Percentiles rank a stretch among this genome's conserved stretches.
phyloP scores from a whole-genome alignment of 2,113 vertebrate genomes.

The Pteronura brasiliensis region DNA sequence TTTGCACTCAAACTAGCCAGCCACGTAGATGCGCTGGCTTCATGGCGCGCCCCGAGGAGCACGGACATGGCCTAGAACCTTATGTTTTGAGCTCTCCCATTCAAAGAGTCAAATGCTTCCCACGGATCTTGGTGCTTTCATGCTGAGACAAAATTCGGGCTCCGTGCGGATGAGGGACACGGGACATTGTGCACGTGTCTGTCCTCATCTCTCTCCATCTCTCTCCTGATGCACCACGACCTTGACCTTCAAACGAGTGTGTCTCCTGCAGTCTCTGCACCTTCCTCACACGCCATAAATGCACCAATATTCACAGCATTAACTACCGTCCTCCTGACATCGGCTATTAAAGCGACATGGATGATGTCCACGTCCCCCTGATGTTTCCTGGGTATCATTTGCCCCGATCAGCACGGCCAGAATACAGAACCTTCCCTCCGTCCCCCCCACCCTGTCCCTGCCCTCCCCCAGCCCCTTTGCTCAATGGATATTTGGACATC shows the following conservation, averaged over 20 bases:
- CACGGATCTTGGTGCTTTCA: background rate
- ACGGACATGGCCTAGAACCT: background rate
- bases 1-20: background rate
- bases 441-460: no score
- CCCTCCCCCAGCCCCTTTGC: background rate
- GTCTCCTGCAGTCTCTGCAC: rapidly evolving
- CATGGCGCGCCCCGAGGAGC: background rate
- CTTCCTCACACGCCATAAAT: background rate
- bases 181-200: background rate
- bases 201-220: no score
- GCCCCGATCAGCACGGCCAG: no score
- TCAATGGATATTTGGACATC: no score
- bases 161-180: no score
- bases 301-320: background rate
- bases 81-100: background rate
- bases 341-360: rapidly evolving
- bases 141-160: background rate
- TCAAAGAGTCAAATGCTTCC: background rate
- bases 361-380: rapidly evolving
- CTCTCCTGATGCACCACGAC: background rate
- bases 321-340: background rate
- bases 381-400: background rate
- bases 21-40: background rate
- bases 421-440: background rate
- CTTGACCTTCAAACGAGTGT: background rate